Conservation (phyloP, 2,888 invertebrate species). For the Hypomecis punctinalis region DNA sequence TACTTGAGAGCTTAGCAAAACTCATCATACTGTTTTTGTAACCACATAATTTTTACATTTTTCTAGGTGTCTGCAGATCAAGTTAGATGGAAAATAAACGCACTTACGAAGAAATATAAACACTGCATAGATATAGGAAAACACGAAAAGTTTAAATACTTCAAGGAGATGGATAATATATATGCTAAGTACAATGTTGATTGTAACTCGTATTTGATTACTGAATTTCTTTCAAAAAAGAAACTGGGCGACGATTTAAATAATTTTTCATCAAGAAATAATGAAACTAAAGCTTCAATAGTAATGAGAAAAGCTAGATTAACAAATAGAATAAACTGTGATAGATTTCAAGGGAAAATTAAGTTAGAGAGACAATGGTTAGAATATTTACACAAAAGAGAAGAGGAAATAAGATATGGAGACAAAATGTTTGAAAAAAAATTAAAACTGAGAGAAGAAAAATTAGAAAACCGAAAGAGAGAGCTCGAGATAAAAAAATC, state of each 20-base stretch:
- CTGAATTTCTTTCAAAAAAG: conserved; percentile 51
- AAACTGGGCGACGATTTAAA: conserved; percentile 31
- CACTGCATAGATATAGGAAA: conserved; percentile 57
- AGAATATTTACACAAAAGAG: conserved; percentile 59
- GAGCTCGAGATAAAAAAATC: conserved; percentile 59
- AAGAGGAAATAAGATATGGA: conserved; percentile 51
- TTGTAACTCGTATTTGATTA: conserved; percentile 51
- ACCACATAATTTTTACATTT: conserved; percentile 11
- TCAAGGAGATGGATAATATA: conserved; percentile 61
- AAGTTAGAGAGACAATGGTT: conserved; percentile 65
- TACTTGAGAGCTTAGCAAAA: too few species aligned
- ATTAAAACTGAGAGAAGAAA: conserved; percentile 57
- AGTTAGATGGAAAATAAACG: conserved; percentile 68
- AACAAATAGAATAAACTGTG: conserved; percentile 62
- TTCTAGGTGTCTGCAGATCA: conserved; percentile 63
- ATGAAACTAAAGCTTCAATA: conserved; percentile 58
- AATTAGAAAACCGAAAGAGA: conserved; percentile 55
- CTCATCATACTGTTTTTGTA: too few species aligned
- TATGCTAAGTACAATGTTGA: conserved; percentile 60
- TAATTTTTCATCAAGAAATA: conserved; percentile 28
- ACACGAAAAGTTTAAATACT: conserved; percentile 61
- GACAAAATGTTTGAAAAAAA: conserved; percentile 55
- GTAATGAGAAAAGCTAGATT: conserved; percentile 62
- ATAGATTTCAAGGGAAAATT: conserved; percentile 61
- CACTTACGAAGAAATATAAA: conserved; percentile 64